A percentile compares a stretch with the other conserved stretches of the same genome.
These are phyloP conservation scores for Lerema accius DNA, from an alignment of 1,140 invertebrate genomes.

Conservation along the genomic window DNA sequence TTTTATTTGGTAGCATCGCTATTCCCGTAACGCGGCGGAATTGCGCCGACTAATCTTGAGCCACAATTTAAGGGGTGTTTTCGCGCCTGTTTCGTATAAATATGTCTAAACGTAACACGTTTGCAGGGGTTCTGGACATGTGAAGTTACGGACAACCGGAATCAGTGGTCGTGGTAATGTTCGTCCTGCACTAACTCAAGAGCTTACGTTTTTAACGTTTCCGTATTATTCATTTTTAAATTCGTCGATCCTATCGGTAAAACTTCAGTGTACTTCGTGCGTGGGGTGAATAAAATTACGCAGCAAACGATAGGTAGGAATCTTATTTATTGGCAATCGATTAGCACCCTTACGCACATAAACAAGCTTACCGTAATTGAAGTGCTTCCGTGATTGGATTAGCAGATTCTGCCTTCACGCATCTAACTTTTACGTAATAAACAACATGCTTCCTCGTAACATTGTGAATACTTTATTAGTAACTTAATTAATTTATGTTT, in stretches of 20 bases:
- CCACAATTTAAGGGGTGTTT: constrained; percentile 67
- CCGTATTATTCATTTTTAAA: constrained; percentile 7
- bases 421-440: constrained; percentile 45
- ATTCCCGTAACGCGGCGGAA: constrained; percentile 63
- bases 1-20: constrained; percentile 75
- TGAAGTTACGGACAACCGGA: constrained; percentile 19
- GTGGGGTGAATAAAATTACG: constrained; percentile 57
- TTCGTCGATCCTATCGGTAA: background rate
- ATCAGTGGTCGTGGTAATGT: constrained; percentile 6
- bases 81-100: constrained; percentile 64
- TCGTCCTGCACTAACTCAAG: background rate
- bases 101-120: constrained; percentile 53
- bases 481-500: too few relatives aligned
- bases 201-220: background rate
- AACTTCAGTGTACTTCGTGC: constrained; percentile 7
- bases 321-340: constrained; percentile 65
- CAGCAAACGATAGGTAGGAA: constrained; percentile 49
- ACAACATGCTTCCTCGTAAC: constrained; percentile 23
- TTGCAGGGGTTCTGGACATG: constrained; percentile 35
- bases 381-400: constrained; percentile 67
- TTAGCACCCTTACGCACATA: constrained; percentile 57
- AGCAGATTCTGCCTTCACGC: constrained; percentile 43
- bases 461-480: background rate
- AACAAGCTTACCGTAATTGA: constrained; percentile 64
- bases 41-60: constrained; percentile 72